Evolutionary conservation across 2,888 invertebrate genomes (phyloP).

Genomic region (Watsonalla binaria): DNA sequence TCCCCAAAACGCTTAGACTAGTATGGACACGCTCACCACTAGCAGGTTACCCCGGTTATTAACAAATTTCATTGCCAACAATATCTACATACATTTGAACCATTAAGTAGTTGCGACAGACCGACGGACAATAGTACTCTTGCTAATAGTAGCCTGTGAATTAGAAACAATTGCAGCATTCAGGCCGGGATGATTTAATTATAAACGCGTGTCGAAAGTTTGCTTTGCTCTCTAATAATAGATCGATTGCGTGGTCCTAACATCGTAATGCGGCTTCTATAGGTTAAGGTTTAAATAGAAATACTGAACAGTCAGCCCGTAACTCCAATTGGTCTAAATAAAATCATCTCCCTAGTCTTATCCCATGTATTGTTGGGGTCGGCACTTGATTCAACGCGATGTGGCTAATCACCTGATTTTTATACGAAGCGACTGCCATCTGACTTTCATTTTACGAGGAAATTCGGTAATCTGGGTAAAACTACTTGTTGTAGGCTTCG

Average conservation of each 20-base stretch:
- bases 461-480: too few relatives aligned
- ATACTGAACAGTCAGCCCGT: neutral
- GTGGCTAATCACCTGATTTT: too few relatives aligned
- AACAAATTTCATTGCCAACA: neutral
- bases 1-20: too few relatives aligned
- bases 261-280: neutral
- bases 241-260: neutral
- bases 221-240: neutral
- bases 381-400: too few relatives aligned
- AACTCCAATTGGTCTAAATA: too few relatives aligned
- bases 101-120: slow-evolving; percentile 22
- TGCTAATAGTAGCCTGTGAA: slow-evolving; percentile 11
- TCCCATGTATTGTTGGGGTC: too few relatives aligned
- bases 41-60: neutral
- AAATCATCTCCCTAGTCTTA: too few relatives aligned
- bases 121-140: slow-evolving; percentile 13
- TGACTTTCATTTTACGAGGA: too few relatives aligned
- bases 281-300: neutral
- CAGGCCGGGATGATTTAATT: neutral
- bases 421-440: too few relatives aligned
- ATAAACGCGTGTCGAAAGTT: neutral
- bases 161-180: slow-evolving; percentile 16
- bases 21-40: neutral
- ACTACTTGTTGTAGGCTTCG: too few relatives aligned
- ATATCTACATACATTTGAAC: slow-evolving; percentile 12